A percentile compares a stretch with the other conserved stretches of the same genome.
phyloP scores from a whole-genome alignment of 2,113 vertebrate species.

The Catharus bicknelli region DNA sequence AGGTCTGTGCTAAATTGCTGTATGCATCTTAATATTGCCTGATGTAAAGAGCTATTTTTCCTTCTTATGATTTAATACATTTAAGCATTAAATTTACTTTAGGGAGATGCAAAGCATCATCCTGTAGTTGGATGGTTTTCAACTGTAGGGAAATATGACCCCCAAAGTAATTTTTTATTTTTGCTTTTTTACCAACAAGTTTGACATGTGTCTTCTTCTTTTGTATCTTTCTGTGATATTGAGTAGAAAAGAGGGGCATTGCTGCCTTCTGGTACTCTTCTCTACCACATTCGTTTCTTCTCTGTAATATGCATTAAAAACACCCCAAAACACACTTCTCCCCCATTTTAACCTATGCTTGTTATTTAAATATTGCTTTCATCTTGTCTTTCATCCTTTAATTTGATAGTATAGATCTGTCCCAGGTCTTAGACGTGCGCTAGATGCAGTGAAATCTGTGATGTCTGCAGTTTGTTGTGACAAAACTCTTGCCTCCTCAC shows the following conservation, averaged over 20 bases:
- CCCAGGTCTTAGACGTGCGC: neutral
- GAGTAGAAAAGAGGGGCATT: neutral
- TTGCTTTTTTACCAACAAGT: neutral
- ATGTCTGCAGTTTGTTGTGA: neutral
- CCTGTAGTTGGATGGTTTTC: neutral
- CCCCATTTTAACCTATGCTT: neutral
- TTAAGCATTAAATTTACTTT: neutral
- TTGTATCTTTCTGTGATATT: neutral
- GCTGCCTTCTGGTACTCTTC: neutral
- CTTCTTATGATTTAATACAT: neutral
- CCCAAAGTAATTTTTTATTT: neutral
- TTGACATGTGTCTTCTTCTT: neutral
- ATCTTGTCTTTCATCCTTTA: neutral
- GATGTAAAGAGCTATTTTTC: neutral
- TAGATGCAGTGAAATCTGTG: neutral
- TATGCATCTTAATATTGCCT: neutral
- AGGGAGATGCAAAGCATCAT: neutral
- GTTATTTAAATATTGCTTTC: neutral
- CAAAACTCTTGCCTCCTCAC: neutral
- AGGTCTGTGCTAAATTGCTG: neutral
- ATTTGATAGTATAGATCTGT: neutral
- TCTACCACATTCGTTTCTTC: neutral
- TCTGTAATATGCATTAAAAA: neutral
- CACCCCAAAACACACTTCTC: fast-evolving
- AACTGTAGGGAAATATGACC: neutral